phyloP scores from a whole-genome alignment of 2,888 invertebrate genomes.

The Spisula subtruncata region DNA sequence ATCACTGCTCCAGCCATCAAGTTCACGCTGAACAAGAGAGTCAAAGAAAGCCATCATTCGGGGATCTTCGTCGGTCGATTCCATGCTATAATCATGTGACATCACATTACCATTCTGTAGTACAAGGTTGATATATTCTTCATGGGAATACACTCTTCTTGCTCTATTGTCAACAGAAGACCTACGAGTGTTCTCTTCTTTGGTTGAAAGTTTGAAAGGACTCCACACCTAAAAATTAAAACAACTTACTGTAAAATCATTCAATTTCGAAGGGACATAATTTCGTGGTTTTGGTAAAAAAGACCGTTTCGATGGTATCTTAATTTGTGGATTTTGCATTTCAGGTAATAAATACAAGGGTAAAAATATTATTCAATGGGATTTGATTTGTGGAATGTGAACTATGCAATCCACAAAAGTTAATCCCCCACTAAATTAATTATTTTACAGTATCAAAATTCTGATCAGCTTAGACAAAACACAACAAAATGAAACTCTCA shows the following conservation, averaged over 20 bases:
- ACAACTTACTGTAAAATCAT: no score
- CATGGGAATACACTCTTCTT: slow-evolving; percentile 87
- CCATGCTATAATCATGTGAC: slow-evolving; percentile 95
- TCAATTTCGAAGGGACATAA: no score
- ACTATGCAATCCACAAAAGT: no score
- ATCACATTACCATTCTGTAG: slow-evolving; percentile 92
- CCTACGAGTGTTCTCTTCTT: slow-evolving; percentile 62
- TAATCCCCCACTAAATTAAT: no score
- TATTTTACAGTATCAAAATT: no score
- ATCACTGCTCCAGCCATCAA: slow-evolving; percentile 90
- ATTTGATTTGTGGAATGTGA: no score
- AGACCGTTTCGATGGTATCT: no score
- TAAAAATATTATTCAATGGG: no score
- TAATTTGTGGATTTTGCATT: no score
- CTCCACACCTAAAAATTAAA: slow-evolving; percentile 92
- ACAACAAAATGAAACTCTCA: no score
- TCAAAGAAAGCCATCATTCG: slow-evolving; percentile 99
- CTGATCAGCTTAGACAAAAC: not conserved
- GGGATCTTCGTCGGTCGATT: slow-evolving; percentile 96
- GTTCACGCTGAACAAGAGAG: slow-evolving; percentile 95
- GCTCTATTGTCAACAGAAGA: slow-evolving; percentile 54
- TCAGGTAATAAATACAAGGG: no score
- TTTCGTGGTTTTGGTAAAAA: no score
- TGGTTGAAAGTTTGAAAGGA: slow-evolving; percentile 90
- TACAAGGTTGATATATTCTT: slow-evolving; percentile 94